A percentile compares a stretch with the other conserved stretches of the same genome.
Conservation (phyloP, 1,140 invertebrate species). For the Pectinophora gossypiella region DNA sequence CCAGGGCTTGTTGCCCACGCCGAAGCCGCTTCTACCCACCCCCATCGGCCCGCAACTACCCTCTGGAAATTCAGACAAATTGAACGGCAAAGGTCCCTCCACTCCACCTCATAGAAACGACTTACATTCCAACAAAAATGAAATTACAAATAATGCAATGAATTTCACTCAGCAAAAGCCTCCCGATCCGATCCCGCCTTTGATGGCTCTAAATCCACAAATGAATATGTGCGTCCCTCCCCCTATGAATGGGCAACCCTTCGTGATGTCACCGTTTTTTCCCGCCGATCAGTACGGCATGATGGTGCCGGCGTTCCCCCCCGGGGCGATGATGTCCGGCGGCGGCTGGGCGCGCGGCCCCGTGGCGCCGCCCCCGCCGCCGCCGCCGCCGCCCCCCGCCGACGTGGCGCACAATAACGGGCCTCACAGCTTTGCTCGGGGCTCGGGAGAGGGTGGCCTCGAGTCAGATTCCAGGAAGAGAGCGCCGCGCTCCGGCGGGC, state of each 20-base stretch:
- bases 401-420: constrained; percentile 17
- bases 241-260: constrained; percentile 45
- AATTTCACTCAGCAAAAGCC: constrained; percentile 18
- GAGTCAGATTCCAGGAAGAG: constrained; percentile 70
- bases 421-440: constrained; percentile 41
- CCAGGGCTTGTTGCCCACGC: constrained; percentile 59
- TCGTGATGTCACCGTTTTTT: constrained; percentile 54
- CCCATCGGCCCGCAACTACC: constrained; percentile 55
- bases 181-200: constrained; percentile 47
- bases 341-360: constrained; percentile 47
- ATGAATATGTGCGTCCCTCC: constrained; percentile 56
- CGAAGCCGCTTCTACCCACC: constrained; percentile 58
- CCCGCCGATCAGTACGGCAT: constrained; percentile 58
- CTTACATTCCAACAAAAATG: background rate
- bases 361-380: constrained; percentile 51
- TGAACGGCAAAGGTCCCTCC: constrained; percentile 27
- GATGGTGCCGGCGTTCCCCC: constrained; percentile 46
- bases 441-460: constrained; percentile 48
- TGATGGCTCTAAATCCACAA: constrained; percentile 61
- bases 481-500: constrained; percentile 46
- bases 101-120: constrained; percentile 16
- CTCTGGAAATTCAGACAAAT: constrained; percentile 22
- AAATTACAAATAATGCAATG: background rate
- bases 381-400: constrained; percentile 31
- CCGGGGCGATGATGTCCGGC: constrained; percentile 33